Evolutionary conservation across 2,888 invertebrate genomes (phyloP), one percentile per base, ranked within the genome.

Genomic region (Drosophila anomelani): DNA sequence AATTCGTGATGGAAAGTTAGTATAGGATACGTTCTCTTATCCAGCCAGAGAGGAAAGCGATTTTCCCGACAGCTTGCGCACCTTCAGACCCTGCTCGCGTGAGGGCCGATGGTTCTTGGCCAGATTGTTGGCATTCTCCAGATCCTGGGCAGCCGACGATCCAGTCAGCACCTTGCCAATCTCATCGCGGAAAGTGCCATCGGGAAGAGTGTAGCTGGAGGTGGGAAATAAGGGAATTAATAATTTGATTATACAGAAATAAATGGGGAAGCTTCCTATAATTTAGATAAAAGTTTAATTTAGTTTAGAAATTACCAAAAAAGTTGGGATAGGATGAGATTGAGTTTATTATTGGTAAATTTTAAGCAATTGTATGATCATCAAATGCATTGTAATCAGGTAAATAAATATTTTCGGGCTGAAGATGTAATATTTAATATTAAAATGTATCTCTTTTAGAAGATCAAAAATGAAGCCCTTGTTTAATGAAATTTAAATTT

Each of bases 11-110:
- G 38, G 32, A 47, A 43, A 12, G 12, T 17, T 43, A 17, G 8
- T 8, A 8, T 68, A 41, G 34, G 23, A 46, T 39, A 32, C 10
- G 9, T 7, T 38, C 10, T 49, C 17, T 17, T 61, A 91, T 7
- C 91, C 91, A 7, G 91, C 89, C 60, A 91, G 55, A 9, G 91
- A 86, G 56, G 89, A 75, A 2, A 91, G 75, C 3, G 90, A 76
- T 60, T 86, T 88, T 10, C 90, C 89, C 17, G 91, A 87, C 20
- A 91, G 74, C 73, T 91, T 91, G 43, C 91, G 91, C 61, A 86
- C 86, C 68, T 91, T 91, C 0, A 85, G 74, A 7, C 85, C 85
- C 15, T 80, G 84, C 17, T 78, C 74, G 3, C 81, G 75, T 0
- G 85, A 74, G 3, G 85, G 85, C 0, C 85, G 78, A 5, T 61